Base-by-base conservation (phyloP, 2,888 invertebrate genomes). In the Heliconius cydno region DNA sequence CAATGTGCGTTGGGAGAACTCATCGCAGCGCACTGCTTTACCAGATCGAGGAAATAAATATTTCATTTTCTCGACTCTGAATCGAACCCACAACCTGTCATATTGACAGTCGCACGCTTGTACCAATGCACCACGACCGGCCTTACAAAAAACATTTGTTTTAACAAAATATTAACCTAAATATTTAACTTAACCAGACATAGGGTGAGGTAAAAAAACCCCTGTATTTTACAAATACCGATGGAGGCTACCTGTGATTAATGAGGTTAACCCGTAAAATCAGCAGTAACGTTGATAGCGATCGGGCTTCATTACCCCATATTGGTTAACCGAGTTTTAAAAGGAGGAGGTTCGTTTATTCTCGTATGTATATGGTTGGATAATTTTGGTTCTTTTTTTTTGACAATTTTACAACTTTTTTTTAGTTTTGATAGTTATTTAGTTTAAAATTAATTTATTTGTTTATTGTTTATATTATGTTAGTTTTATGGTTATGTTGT, bases 211-310 rank as follows among this genome's bases (percentile, higher is more conserved):
- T 3, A 12, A 9, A 34, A 22, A 70, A 41, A 3, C 25, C 22
- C 65, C 15, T 9, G 52, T 25, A 38, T 52, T 52, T 65, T 67
- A 66, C 30, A 34, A 57, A 72, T 52, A 30, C 57, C 72, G 57
- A 34, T 60, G 57, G 72, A 34, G 30, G 30, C 46, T 75, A 46
- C 28, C 41, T 28, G 73, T 81, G 81, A 81, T 79, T 81, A 79
- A 81, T 81, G 81, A 81, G 77, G 65, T 79, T 74, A 65, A 75
- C 46, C 65, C 46, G 75, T 66, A 63, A 75, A 66, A 75, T 75
- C 75, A 75, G 63, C 65, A 65, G 46, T 66, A 75, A 65, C 65
- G 41, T 46, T 75, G 65, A 75, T 41, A 73, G 73, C 73, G 73
- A 73, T 73, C 73, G 60, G n/a, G 60, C 75, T 75, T 75, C 63